Conservation (phyloP, 1,140 invertebrate species). For the Diabrotica undecimpunctata region DNA sequence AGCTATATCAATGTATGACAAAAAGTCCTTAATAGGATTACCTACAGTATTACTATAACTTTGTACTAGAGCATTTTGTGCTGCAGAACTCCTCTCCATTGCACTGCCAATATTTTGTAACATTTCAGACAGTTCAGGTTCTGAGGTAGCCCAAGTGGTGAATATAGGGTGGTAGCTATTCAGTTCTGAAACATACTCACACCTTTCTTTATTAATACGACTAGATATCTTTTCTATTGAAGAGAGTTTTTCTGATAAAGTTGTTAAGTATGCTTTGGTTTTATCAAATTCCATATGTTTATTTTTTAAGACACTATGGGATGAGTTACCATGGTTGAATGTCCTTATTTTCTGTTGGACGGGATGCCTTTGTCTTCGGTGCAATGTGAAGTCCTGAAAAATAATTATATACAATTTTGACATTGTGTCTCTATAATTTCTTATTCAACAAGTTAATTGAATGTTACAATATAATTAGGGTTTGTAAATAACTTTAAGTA, state of each 20-base stretch:
- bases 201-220: conserved; percentile 65
- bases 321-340: conserved; percentile 28
- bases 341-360: conserved; percentile 55
- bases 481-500: too few species aligned
- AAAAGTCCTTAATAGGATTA: conserved; percentile 65
- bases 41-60: conserved; percentile 44
- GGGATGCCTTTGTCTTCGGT: conserved; percentile 61
- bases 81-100: conserved; percentile 50
- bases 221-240: conserved; percentile 64
- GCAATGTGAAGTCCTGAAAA: conserved; percentile 61
- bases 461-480: too few species aligned
- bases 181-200: conserved; percentile 55
- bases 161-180: conserved; percentile 57
- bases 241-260: conserved; percentile 61
- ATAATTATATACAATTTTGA: neutral
- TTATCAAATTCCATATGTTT: conserved; percentile 63
- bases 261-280: conserved; percentile 60
- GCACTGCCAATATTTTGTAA: conserved; percentile 51
- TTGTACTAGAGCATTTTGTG: conserved; percentile 53
- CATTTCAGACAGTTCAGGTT: conserved; percentile 52
- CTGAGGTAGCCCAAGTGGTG: conserved; percentile 53
- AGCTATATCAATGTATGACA: conserved; percentile 65
- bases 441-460: too few species aligned
- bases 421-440: neutral
- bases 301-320: conserved; percentile 47